Evolutionary conservation across 2,888 invertebrate genomes (phyloP).

Genomic region (Eilema depressum): DNA sequence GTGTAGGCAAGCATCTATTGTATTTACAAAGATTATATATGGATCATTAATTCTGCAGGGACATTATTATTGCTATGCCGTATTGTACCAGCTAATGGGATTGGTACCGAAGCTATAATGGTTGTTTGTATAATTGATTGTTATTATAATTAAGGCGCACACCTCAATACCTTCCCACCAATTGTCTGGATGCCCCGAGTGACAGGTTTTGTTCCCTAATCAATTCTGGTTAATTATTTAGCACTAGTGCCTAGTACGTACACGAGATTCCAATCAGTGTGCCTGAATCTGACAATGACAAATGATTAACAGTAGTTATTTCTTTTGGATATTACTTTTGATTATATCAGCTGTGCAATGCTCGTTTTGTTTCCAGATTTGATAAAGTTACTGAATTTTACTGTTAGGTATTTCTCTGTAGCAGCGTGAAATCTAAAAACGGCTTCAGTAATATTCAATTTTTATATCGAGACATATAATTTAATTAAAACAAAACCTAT

Average conservation of each 20-base stretch:
- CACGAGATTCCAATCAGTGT: slow-evolving; percentile 33
- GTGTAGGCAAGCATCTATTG: not conserved
- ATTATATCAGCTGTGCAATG: too few species aligned
- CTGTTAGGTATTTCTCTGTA: too few species aligned
- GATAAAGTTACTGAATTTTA: too few species aligned
- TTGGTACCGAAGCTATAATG: not conserved
- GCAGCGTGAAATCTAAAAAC: too few species aligned
- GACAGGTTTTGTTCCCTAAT: slow-evolving; percentile 44
- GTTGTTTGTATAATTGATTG: slow-evolving; percentile 43
- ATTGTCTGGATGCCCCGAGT: slow-evolving; percentile 33
- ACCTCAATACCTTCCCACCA: slow-evolving; percentile 22
- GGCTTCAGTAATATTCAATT: not conserved
- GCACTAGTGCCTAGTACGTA: slow-evolving; percentile 23
- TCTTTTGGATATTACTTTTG: too few species aligned
- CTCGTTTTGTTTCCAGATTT: too few species aligned
- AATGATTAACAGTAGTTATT: not conserved
- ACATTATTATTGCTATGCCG: slow-evolving; percentile 17
- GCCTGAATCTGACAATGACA: slow-evolving; percentile 8
- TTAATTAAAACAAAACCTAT: not conserved
- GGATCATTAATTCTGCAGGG: not conserved
- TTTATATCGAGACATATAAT: not conserved
- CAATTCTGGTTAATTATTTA: slow-evolving; percentile 36
- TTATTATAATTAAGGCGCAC: slow-evolving; percentile 40
- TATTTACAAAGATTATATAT: not conserved
- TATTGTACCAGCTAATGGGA: not conserved